Percentiles rank a stretch among this genome's conserved stretches.
Evolutionary conservation across 2,888 invertebrate species (phyloP).

Genomic region (Orthosia gothica): DNA sequence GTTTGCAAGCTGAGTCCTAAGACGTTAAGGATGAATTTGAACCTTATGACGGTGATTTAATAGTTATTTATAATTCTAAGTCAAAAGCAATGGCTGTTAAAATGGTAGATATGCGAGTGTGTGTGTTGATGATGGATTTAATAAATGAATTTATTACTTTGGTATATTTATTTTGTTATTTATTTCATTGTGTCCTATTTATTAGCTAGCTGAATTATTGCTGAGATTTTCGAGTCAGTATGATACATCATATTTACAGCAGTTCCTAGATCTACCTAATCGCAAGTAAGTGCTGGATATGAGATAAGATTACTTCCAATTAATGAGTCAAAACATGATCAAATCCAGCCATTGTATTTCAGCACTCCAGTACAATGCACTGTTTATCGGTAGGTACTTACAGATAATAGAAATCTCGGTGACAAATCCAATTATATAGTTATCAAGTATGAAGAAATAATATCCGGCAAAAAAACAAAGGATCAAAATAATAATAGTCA

Average conservation of each 20-base stretch:
- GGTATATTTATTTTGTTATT: slow-evolving; percentile 1
- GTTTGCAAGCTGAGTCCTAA: background rate
- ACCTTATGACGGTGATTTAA: background rate
- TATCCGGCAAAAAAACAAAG: background rate
- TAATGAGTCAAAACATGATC: slow-evolving; percentile 21
- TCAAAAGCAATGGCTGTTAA: background rate
- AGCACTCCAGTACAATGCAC: slow-evolving; percentile 14
- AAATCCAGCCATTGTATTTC: background rate
- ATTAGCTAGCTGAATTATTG: background rate
- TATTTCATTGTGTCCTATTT: background rate
- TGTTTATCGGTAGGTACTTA: slow-evolving; percentile 28
- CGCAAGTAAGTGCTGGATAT: background rate
- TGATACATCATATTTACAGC: background rate
- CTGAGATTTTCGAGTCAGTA: background rate
- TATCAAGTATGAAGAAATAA: slow-evolving; percentile 33
- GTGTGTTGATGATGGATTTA: slow-evolving; percentile 23
- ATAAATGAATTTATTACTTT: slow-evolving; percentile 54
- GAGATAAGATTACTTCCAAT: background rate
- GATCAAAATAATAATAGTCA: too few relatives aligned
- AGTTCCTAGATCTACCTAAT: background rate
- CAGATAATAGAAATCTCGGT: slow-evolving; percentile 39
- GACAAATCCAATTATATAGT: slow-evolving; percentile 38
- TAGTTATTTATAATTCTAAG: background rate
- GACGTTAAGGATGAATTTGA: slow-evolving; percentile 2
- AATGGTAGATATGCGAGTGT: background rate